Percentiles rank a stretch among this genome's conserved stretches.
These are phyloP conservation scores for Eulithis prunata DNA, from an alignment of 2,888 invertebrate genomes.

Conservation along the genomic window DNA sequence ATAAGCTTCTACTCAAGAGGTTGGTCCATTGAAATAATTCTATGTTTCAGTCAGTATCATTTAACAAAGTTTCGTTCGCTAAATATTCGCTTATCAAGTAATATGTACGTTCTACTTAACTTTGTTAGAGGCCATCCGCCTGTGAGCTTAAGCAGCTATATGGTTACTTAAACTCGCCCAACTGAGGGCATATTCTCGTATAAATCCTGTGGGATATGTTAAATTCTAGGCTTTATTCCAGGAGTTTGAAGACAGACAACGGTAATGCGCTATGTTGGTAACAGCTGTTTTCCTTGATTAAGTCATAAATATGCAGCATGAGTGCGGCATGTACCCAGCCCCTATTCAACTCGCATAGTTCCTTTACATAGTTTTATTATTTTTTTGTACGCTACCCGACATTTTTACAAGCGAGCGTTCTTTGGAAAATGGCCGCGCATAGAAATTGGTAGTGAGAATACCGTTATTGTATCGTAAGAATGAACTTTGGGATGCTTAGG, in stretches of 20 bases:
- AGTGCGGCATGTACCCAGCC: conserved; percentile 53
- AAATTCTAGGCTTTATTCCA: conserved; percentile 55
- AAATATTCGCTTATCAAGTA: conserved; percentile 7
- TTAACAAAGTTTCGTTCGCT: conserved; percentile 1
- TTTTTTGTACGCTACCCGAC: conserved; percentile 38
- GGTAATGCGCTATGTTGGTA: conserved; percentile 55
- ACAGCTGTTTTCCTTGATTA: conserved; percentile 65
- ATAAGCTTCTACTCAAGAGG: too few relatives aligned
- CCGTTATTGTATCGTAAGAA: conserved; percentile 7
- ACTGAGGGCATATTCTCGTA: conserved; percentile 32
- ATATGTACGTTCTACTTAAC: conserved; percentile 10
- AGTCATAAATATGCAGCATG: conserved; percentile 64
- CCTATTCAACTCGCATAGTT: conserved; percentile 46
- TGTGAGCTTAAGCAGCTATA: conserved; percentile 17
- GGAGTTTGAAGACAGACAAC: conserved; percentile 55
- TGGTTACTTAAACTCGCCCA: conserved; percentile 29
- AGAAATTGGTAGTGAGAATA: conserved; percentile 9
- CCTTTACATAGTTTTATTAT: conserved; percentile 53
- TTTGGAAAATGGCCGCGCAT: conserved; percentile 15
- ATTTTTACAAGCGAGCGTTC: conserved; percentile 5
- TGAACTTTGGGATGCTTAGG: neutral
- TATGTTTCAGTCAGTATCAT: conserved; percentile 1
- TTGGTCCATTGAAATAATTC: neutral
- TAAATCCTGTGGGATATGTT: conserved; percentile 53
- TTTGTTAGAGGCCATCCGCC: conserved; percentile 19